These are phyloP conservation scores for Echeneis naucrates DNA, from an alignment of 2,797 vertebrate species.

Conservation along the genomic window DNA sequence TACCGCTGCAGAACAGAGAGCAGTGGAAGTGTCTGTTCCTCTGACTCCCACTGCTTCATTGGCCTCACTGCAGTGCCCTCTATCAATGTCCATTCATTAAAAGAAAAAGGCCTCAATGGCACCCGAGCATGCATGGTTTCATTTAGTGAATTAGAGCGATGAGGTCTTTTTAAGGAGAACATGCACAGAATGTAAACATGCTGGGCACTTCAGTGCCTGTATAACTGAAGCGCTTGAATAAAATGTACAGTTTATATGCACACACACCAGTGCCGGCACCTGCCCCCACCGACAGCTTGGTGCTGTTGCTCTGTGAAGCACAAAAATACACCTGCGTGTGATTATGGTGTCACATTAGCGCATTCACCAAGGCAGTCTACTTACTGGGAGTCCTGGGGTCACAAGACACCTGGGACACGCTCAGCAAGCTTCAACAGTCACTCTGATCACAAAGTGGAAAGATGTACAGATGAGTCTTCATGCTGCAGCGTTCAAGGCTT, in stretches of 20 bases:
- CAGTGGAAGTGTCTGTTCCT: constrained; percentile 64
- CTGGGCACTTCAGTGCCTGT: neutral
- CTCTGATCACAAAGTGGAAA: constrained; percentile 73
- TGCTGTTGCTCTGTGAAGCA: constrained; percentile 68
- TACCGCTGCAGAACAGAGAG: constrained; percentile 64
- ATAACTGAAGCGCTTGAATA: constrained; percentile 2
- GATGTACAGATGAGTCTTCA: constrained; percentile 63
- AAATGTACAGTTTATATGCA: constrained; percentile 30
- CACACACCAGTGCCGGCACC: constrained; percentile 44
- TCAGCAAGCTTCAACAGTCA: constrained; percentile 68
- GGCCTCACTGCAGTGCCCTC: constrained; percentile 56
- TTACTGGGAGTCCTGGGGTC: constrained; percentile 71
- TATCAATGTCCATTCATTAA: constrained; percentile 47
- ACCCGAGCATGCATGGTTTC: neutral
- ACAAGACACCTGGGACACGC: constrained; percentile 73
- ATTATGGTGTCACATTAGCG: constrained; percentile 81
- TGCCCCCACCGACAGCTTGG: constrained; percentile 51
- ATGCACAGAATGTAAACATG: constrained; percentile 25
- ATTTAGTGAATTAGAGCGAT: constrained; percentile 10
- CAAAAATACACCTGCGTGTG: constrained; percentile 76
- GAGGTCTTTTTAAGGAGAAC: constrained; percentile 1
- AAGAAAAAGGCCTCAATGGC: constrained; percentile 27
- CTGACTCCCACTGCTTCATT: constrained; percentile 45
- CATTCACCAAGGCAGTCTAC: constrained; percentile 69
- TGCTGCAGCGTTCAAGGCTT: constrained; percentile 44